Percentiles rank a stretch among this genome's conserved stretches.
phyloP scores from a whole-genome alignment of 2,797 vertebrate genomes.

The Gila robusta region DNA sequence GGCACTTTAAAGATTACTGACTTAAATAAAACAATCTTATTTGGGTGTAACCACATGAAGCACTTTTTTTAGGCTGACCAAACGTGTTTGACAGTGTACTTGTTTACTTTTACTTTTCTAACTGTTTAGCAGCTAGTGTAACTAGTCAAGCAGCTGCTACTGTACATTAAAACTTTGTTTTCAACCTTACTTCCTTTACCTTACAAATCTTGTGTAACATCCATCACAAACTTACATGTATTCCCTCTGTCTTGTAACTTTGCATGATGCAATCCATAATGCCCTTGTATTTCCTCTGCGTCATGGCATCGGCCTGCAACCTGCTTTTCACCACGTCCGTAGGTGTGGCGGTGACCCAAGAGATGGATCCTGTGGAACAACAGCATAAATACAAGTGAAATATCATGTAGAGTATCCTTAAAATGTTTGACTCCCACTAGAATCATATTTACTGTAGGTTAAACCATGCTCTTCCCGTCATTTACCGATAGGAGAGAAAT shows the following conservation, averaged over 20 bases:
- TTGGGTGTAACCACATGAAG: neutral
- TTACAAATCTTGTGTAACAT: neutral
- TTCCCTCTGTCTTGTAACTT: conserved; percentile 91
- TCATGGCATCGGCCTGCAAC: conserved; percentile 91
- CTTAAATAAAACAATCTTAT: neutral
- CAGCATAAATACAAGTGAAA: neutral
- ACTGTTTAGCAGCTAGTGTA: neutral
- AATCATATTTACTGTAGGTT: neutral
- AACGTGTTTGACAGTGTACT: neutral
- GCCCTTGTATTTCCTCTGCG: conserved; percentile 89
- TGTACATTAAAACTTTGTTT: neutral
- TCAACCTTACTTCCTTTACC: neutral
- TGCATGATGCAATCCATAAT: conserved; percentile 89
- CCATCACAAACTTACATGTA: conserved; percentile 82
- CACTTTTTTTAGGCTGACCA: neutral
- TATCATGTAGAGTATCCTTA: neutral
- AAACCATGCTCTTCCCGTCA: neutral
- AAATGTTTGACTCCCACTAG: neutral
- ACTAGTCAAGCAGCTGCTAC: neutral
- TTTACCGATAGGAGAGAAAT: no score
- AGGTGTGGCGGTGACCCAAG: conserved; percentile 93
- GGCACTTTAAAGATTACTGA: neutral
- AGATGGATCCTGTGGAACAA: conserved; percentile 86
- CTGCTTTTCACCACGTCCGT: conserved; percentile 96
- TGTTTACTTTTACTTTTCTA: neutral